Evolutionary conservation across 2,888 invertebrate genomes (phyloP).

Genomic region (Yponomeuta malinellus): DNA sequence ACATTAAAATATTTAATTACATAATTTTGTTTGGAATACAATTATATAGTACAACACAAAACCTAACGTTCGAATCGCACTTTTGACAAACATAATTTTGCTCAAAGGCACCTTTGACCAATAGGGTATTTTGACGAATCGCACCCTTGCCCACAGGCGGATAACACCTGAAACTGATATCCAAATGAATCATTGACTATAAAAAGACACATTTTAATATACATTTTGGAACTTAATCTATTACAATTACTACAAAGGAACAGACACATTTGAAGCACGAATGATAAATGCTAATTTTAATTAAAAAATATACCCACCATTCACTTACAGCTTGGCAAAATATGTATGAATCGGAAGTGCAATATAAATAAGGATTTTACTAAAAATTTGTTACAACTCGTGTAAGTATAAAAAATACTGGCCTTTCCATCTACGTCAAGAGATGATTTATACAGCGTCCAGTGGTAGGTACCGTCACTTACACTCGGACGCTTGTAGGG

Average conservation of each 20-base stretch:
- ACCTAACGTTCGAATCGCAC: constrained; percentile 16
- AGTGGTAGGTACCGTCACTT: too few species aligned
- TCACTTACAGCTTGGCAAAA: not conserved
- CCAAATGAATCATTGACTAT: not conserved
- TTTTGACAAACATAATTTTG: too few species aligned
- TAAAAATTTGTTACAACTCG: too few species aligned
- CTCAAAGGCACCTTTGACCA: too few species aligned
- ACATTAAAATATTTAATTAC: constrained; percentile 17
- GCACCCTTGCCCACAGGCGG: too few species aligned
- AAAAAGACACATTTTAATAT: not conserved
- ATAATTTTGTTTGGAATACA: constrained; percentile 40
- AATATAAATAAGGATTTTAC: too few species aligned
- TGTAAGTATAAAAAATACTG: too few species aligned
- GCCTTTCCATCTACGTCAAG: too few species aligned
- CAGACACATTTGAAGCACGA: not conserved
- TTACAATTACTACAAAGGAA: not conserved
- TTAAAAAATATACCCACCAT: not conserved
- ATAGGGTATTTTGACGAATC: too few species aligned
- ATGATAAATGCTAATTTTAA: not conserved
- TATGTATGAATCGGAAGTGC: not conserved
- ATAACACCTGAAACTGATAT: not conserved
- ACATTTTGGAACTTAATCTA: too few species aligned
- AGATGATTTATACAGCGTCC: too few species aligned
- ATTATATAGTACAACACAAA: constrained; percentile 38
- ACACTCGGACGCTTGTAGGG: too few species aligned